Base-by-base conservation (phyloP, 2,888 invertebrate genomes). In the Scaptodrosophila latifasciaeformis region DNA sequence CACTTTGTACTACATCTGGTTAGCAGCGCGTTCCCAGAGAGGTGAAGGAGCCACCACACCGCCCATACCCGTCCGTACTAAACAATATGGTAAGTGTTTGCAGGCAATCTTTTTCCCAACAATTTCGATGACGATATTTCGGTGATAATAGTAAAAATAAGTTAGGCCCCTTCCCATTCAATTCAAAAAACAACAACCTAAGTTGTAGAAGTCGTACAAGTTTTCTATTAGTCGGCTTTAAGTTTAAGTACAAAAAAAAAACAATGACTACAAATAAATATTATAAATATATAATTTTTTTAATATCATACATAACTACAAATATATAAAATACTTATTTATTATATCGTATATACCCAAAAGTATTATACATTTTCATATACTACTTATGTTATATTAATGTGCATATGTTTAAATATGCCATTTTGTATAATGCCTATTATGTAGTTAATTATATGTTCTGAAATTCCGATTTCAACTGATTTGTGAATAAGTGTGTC, bases 11-110 rank as follows among this genome's bases (percentile, higher is more conserved):
- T 96, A 96, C 88, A 94, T 99, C 81, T 97, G 97, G 95, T 88
- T 99, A 75, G 96, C 97, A 10, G 99, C 98, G 54, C 90, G 95
- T 68, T 97, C 96, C 12, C 93, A 94, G 81, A 89, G 94, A 65
- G 99, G 98, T 9, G 97, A 96, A 87, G 98, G 98, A 12, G 97
- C 97, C 27, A 95, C 96, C 50, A 97, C 97, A 12, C 96, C 96
- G 31, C 95, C 96, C 10, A 93, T 97, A 69, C 94, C 96, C 67
- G 96, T 96, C 76, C 91, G 95, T 88, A 99, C 99, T 48, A 96
- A 96, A 87, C 96, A 96, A 92, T 97, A 96, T 90, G 96, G 98
- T 98, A 94, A 94, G 97, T 89, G 52, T 40, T 2, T 44, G 10
- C n/a, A n/a, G n/a, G n/a, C n/a, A n/a, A n/a, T n/a, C n/a, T n/a